Evolutionary conservation across 2,113 vertebrate genomes (phyloP), one percentile per base, ranked within the genome.

Genomic region (Erpornis zantholeuca): DNA sequence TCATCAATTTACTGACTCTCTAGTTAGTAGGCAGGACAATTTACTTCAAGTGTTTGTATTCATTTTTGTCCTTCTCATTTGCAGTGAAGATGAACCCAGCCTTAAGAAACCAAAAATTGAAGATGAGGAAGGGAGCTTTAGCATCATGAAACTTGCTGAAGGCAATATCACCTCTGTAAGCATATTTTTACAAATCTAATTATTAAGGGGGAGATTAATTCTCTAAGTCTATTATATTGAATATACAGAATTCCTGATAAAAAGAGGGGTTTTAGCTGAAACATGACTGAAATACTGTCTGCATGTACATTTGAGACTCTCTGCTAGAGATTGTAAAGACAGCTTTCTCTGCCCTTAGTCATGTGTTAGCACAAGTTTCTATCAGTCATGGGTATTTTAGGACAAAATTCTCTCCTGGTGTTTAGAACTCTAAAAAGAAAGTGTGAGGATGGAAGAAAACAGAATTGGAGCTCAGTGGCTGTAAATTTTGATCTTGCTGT

Each of bases 91-190:
- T 66, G 98, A 98, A 84, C 94, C 97, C 4, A 96, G 93, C 69
- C 69, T 94, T 69, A 99, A 99, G 96, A 99, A 98, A 86, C 92
- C 83, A 60, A 98, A 97, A 95, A 97, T 91, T 50, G 96, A 97
- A 90, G 98, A 99, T 12, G 98, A 97, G 27, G 98, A 98, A 24
- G 97, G 83, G 10, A 95, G 95, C 53, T 99, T 98, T 78, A 99
- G 96, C 86, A 72, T 99, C 72, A 95, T 97, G 18, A 96, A 98
- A 88, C 98, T 99, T 87, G 97, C 98, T 15, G 98, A 99, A 94
- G 99, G 99, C 94, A 98, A 35, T 13, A 59, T 99, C 86, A 99
- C 98, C 36, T 98, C 97, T 82, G 99, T 99, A 97, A 99, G 98
- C 82, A 71, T 63, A 31, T 81, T 84, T 94, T 93, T 93, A 60